Evolutionary conservation across 2,797 vertebrate species (phyloP).

Genomic region (Australoheros facetus): DNA sequence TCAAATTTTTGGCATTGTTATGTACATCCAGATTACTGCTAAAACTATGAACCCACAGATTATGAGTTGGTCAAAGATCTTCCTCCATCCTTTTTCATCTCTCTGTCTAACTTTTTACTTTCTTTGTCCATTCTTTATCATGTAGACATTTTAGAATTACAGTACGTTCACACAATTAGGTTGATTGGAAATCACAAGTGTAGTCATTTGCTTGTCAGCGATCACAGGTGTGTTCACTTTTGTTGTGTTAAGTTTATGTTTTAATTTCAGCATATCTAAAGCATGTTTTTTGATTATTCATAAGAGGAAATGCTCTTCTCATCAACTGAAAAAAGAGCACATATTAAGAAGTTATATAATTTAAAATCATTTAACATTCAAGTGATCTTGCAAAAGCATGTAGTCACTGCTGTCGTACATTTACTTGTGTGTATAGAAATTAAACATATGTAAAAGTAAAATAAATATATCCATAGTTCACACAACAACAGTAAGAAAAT

Average conservation of each 20-base stretch:
- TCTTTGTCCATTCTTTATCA: not conserved
- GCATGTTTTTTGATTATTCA: not conserved
- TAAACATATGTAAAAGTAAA: not conserved
- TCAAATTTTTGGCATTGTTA: not conserved
- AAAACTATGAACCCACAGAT: not conserved
- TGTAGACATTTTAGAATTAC: not conserved
- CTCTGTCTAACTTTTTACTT: not conserved
- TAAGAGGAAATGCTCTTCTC: not conserved
- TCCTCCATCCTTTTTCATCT: not conserved
- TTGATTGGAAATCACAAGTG: not conserved
- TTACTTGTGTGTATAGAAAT: not conserved
- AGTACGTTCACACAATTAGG: not conserved
- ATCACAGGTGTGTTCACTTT: not conserved
- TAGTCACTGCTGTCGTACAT: too few relatives aligned
- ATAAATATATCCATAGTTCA: not conserved
- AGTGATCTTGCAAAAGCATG: not conserved
- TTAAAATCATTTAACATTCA: not conserved
- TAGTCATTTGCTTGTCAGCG: not conserved
- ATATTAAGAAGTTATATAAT: not conserved
- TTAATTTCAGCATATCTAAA: not conserved
- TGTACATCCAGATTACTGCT: not conserved
- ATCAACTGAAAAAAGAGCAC: not conserved
- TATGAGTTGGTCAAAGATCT: not conserved
- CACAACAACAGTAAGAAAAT: slow-evolving; percentile 13
- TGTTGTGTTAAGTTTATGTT: not conserved